Evolutionary conservation across 1,140 invertebrate genomes (phyloP).

Genomic region (Octopus sinensis): DNA sequence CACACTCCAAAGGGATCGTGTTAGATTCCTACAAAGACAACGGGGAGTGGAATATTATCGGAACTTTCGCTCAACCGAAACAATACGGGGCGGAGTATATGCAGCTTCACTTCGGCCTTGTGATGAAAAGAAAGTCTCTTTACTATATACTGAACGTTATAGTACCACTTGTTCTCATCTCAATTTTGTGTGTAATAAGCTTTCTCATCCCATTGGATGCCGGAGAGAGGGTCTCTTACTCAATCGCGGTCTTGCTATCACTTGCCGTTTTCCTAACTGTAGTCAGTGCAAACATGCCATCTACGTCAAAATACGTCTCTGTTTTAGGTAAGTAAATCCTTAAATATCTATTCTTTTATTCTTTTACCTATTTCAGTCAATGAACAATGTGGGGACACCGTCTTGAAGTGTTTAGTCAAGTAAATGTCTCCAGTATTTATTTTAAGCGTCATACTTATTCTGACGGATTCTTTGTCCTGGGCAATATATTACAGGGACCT

Average conservation of each 20-base stretch:
- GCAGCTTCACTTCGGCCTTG: constrained; percentile 32
- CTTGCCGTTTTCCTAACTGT: constrained; percentile 35
- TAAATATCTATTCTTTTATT: too few species aligned
- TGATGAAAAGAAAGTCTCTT: constrained; percentile 21
- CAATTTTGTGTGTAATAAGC: constrained; percentile 25
- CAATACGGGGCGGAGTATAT: constrained; percentile 16
- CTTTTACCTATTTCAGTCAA: too few species aligned
- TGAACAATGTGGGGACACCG: too few species aligned
- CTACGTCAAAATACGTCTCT: constrained; percentile 28
- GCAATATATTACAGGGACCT: too few species aligned
- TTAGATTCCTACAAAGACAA: constrained; percentile 21
- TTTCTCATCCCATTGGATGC: constrained; percentile 36
- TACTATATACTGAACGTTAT: constrained; percentile 30
- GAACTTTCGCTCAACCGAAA: constrained; percentile 9
- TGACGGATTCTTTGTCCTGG: too few species aligned
- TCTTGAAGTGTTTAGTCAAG: too few species aligned
- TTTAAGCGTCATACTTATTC: too few species aligned
- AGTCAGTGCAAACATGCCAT: constrained; percentile 31
- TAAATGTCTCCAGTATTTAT: too few species aligned
- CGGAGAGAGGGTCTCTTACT: constrained; percentile 36
- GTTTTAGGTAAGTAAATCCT: constrained; percentile 15
- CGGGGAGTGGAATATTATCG: constrained; percentile 19
- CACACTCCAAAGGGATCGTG: constrained; percentile 12
- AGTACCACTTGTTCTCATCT: constrained; percentile 31
- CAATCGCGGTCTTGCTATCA: constrained; percentile 31